These are phyloP conservation scores for Himalopsyche kuldschensis DNA, from an alignment of 2,888 invertebrate species.

Conservation along the genomic window DNA sequence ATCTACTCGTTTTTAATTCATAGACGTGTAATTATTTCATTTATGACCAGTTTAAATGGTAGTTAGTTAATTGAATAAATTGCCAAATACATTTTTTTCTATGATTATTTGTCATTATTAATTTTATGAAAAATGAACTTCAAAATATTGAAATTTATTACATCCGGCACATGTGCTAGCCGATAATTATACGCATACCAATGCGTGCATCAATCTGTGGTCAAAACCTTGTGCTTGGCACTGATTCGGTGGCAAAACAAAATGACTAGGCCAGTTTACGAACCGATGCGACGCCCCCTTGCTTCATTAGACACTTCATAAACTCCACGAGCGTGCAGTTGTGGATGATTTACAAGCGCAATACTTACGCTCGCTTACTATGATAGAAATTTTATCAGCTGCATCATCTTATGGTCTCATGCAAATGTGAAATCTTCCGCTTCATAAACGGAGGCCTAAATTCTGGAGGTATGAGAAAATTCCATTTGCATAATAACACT, in stretches of 20 bases:
- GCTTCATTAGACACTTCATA: constrained; percentile 26
- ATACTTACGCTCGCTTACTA: neutral
- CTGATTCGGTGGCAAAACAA: constrained; percentile 9
- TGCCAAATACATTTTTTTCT: neutral
- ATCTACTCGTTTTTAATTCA: neutral
- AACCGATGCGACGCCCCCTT: constrained; percentile 1
- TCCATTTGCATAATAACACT: neutral
- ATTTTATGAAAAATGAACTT: neutral
- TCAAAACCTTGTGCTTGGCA: neutral
- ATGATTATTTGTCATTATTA: neutral
- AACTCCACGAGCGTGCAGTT: constrained; percentile 18
- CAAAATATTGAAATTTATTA: neutral
- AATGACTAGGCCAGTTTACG: constrained; percentile 5
- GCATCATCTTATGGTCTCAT: constrained; percentile 1
- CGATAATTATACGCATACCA: neutral
- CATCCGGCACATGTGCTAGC: neutral
- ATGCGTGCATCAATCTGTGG: neutral
- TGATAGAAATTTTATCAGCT: neutral
- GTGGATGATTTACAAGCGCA: constrained; percentile 19
- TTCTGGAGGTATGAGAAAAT: neutral
- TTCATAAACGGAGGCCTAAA: neutral
- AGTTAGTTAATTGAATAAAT: neutral
- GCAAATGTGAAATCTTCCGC: constrained; percentile 6
- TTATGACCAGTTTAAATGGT: neutral
- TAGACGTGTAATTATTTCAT: neutral